Evolutionary conservation across 64 coral and sea anemone genomes (phyloP).

Genomic region (Dendrophyllia cribrosa): DNA sequence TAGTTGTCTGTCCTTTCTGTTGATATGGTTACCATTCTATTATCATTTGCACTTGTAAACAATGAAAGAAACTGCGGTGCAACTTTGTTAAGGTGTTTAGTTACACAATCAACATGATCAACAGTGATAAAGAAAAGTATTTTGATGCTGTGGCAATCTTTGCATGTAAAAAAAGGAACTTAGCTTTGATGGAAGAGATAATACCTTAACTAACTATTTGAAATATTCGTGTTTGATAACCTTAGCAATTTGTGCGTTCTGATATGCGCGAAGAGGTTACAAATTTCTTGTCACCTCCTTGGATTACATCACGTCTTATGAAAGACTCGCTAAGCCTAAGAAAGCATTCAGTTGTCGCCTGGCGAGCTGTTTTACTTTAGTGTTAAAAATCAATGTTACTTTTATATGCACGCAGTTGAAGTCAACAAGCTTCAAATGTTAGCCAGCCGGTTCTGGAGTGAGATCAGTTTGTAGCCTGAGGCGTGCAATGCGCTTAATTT

Average conservation of each 20-base stretch:
- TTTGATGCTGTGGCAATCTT: neutral
- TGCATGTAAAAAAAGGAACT: neutral
- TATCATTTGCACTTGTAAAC: neutral
- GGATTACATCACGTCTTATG: neutral
- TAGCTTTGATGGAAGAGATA: conserved; percentile 30
- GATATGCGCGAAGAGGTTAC: neutral
- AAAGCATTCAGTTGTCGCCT: too few species aligned
- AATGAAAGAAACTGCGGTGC: neutral
- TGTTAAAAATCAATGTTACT: too few species aligned
- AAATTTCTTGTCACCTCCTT: neutral
- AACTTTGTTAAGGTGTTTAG: neutral
- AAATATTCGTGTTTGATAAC: conserved; percentile 12
- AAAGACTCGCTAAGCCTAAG: neutral
- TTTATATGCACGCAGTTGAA: too few species aligned
- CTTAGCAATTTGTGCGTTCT: neutral
- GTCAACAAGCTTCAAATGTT: too few species aligned
- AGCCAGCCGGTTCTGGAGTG: too few species aligned
- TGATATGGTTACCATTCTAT: neutral
- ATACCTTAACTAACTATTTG: neutral
- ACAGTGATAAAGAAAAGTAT: neutral
- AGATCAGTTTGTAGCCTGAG: too few species aligned
- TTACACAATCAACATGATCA: neutral
- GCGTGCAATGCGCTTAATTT: too few species aligned
- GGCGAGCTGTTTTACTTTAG: too few species aligned
- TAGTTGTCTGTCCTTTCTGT: neutral